phyloP scores from a whole-genome alignment of 2,113 vertebrate genomes.

The Argyrosomus japonicus region DNA sequence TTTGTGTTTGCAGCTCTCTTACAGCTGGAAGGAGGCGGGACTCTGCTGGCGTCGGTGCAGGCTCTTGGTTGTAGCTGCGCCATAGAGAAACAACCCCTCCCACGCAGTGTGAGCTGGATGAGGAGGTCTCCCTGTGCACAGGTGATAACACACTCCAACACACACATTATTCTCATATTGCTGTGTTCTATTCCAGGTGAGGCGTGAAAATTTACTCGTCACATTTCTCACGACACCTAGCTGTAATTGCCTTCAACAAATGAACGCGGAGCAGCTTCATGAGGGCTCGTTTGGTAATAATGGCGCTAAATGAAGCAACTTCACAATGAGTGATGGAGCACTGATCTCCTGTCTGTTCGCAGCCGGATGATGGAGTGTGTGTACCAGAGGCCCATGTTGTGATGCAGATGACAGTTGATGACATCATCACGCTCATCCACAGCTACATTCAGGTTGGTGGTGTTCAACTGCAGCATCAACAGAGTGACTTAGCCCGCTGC shows the following conservation, averaged over 20 bases:
- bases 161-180: not conserved
- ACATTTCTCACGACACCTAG: not conserved
- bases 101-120: slow-evolving; percentile 89
- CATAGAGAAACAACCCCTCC: slow-evolving; percentile 86
- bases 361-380: slow-evolving; percentile 80
- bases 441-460: slow-evolving; percentile 85
- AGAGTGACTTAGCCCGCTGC: not conserved
- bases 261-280: not conserved
- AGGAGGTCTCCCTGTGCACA: slow-evolving; percentile 79
- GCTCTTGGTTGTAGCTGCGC: slow-evolving; percentile 87
- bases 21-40: slow-evolving; percentile 88
- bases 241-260: slow-evolving; percentile 18
- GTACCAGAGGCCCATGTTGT: slow-evolving; percentile 85
- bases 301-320: not conserved
- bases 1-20: slow-evolving; percentile 84
- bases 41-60: slow-evolving; percentile 88
- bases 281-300: not conserved
- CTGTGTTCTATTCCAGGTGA: not conserved
- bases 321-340: not conserved
- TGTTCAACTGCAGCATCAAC: not conserved
- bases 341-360: slow-evolving; percentile 18
- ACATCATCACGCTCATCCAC: slow-evolving; percentile 86
- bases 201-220: slow-evolving; percentile 6
- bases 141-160: slow-evolving; percentile 74
- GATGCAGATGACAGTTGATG: slow-evolving; percentile 84